Conservation (phyloP, 2,888 invertebrate genomes). For the Stratiomys singularior region DNA sequence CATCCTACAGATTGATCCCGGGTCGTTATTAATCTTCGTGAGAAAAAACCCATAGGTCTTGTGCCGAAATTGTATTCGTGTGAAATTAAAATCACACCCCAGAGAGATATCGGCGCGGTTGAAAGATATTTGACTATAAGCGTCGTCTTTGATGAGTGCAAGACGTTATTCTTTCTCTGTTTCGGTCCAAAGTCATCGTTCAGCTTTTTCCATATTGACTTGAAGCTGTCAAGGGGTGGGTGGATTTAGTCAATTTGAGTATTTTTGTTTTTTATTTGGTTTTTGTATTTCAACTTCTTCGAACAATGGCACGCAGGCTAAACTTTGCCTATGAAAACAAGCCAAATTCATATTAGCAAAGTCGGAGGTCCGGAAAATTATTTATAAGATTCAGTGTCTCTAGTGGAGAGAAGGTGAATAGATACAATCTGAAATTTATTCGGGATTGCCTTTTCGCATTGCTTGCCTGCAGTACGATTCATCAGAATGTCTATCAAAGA, state of each 20-base stretch:
- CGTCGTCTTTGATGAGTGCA: constrained; percentile 3
- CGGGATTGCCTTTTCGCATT: constrained; percentile 21
- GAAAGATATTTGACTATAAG: constrained; percentile 20
- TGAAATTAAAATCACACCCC: constrained; percentile 67
- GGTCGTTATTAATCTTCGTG: constrained; percentile 53
- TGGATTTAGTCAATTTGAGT: constrained; percentile 32
- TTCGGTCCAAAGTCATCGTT: constrained; percentile 32
- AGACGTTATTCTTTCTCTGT: not conserved
- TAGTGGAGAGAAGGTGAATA: constrained; percentile 8
- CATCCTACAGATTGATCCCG: constrained; percentile 48
- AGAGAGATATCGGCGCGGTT: constrained; percentile 54
- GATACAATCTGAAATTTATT: constrained; percentile 38
- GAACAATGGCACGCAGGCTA: not conserved
- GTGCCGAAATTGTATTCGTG: constrained; percentile 61
- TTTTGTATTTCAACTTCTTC: not conserved
- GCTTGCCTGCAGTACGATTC: constrained; percentile 20
- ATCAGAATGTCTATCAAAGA: constrained; percentile 32
- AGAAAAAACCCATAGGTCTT: constrained; percentile 49
- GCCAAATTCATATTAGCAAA: constrained; percentile 40
- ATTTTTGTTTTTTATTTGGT: not conserved
- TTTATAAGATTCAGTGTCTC: constrained; percentile 38
- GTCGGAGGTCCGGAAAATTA: constrained; percentile 48
- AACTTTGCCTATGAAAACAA: too few species aligned
- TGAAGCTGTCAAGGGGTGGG: not conserved
- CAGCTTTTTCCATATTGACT: not conserved